These are phyloP conservation scores for Papilio xuthus DNA, from an alignment of 1,140 invertebrate species.

Conservation along the genomic window DNA sequence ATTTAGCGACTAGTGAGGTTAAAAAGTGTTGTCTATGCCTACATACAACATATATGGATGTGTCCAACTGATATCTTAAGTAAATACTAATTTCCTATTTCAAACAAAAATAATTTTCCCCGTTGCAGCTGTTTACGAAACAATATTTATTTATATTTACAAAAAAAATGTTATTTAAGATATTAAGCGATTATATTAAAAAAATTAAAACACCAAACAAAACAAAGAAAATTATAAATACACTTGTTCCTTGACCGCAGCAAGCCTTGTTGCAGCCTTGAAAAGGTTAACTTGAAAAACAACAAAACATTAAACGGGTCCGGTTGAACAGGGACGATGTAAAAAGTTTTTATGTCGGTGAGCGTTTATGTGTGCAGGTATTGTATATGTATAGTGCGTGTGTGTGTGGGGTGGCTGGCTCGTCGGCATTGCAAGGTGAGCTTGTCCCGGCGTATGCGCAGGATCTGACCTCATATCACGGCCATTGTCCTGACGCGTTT, in stretches of 20 bases:
- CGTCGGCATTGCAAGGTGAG: constrained; percentile 76
- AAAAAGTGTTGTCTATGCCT: not conserved
- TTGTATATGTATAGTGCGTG: constrained; percentile 34
- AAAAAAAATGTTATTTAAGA: too few relatives aligned
- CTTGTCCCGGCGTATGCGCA: constrained; percentile 41
- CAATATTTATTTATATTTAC: too few relatives aligned
- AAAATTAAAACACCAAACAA: not conserved
- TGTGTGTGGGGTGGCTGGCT: constrained; percentile 45
- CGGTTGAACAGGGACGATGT: constrained; percentile 26
- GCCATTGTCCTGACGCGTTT: constrained; percentile 30
- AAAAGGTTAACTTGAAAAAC: constrained; percentile 27
- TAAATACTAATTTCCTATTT: too few relatives aligned
- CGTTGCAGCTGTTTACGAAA: too few relatives aligned
- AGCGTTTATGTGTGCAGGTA: constrained; percentile 12
- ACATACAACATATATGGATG: too few relatives aligned
- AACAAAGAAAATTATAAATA: not conserved
- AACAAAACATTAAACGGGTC: constrained; percentile 22
- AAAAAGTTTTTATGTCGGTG: constrained; percentile 24
- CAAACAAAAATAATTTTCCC: not conserved
- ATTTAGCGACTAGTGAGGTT: not conserved
- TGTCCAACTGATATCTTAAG: too few relatives aligned
- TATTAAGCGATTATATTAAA: not conserved
- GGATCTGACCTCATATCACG: constrained; percentile 31
- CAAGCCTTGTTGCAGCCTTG: constrained; percentile 21
- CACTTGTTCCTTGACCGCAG: not conserved